Percentiles rank a stretch among this genome's conserved stretches.
phyloP scores from a whole-genome alignment of 2,888 invertebrate species.

The Lithosia quadra region DNA sequence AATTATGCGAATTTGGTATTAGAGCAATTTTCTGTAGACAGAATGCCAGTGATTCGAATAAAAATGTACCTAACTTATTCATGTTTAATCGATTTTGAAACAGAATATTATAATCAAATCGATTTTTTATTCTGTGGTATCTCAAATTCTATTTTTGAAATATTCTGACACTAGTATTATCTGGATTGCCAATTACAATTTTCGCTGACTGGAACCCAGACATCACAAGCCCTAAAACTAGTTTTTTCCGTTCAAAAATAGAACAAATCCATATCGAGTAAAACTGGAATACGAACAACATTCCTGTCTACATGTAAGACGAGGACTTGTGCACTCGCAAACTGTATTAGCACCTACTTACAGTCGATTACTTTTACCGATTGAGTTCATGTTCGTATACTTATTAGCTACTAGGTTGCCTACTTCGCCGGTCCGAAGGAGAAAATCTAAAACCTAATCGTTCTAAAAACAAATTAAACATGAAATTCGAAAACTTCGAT shows the following conservation, averaged over 20 bases:
- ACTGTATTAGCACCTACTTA: constrained; percentile 34
- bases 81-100: not conserved
- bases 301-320: constrained; percentile 4
- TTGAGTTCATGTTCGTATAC: not conserved
- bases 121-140: not conserved
- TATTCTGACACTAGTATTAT: not conserved
- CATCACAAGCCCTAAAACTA: not conserved
- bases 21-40: not conserved
- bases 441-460: too few relatives aligned
- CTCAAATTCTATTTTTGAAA: not conserved
- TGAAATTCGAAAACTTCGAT: too few relatives aligned
- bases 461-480: too few relatives aligned
- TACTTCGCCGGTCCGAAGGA: too few relatives aligned
- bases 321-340: constrained; percentile 13
- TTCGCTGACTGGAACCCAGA: not conserved
- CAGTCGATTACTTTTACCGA: constrained; percentile 23
- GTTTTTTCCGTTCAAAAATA: not conserved
- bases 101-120: not conserved
- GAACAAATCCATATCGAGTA: constrained; percentile 10
- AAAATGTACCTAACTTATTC: not conserved
- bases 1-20: not conserved
- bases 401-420: not conserved
- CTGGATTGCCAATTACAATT: not conserved
- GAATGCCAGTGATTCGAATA: not conserved
- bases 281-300: constrained; percentile 2